Conservation (phyloP, 2,888 invertebrate genomes). For the Brenthis hecate region DNA sequence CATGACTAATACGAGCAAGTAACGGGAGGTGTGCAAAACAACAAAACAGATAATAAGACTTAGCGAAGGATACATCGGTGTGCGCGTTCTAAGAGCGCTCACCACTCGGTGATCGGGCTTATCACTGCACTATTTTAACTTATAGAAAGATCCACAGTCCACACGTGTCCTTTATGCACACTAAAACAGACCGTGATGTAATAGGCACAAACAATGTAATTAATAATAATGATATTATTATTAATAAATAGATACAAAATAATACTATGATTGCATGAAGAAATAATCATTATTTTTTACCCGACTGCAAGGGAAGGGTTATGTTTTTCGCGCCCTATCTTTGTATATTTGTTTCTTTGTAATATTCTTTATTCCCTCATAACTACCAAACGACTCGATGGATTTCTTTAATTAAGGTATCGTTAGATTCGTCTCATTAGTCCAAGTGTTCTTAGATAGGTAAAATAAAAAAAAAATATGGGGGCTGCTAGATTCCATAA, state of each 20-base stretch:
- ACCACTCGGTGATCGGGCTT: conserved; percentile 47
- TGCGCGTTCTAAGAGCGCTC: conserved; percentile 40
- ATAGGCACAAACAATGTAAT: conserved; percentile 36
- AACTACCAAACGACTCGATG: too few species aligned
- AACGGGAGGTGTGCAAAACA: conserved; percentile 47
- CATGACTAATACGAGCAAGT: conserved; percentile 44
- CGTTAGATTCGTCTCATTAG: too few species aligned
- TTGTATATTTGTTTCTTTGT: too few species aligned
- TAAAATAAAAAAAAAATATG: too few species aligned
- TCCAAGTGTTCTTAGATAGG: too few species aligned
- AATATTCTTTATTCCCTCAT: too few species aligned
- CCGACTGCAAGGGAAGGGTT: too few species aligned
- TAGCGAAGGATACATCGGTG: conserved; percentile 35
- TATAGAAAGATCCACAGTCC: conserved; percentile 60
- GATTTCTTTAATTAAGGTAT: too few species aligned
- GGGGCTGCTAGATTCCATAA: too few species aligned
- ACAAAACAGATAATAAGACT: conserved; percentile 39
- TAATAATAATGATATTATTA: background rate
- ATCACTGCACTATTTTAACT: conserved; percentile 72
- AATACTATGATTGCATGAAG: too few species aligned
- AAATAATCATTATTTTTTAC: too few species aligned
- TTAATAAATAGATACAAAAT: background rate
- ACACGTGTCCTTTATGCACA: conserved; percentile 56
- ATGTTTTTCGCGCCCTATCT: too few species aligned
- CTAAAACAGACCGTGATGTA: conserved; percentile 53